These are phyloP conservation scores for Ennomos quercinarius DNA, from an alignment of 2,888 invertebrate species.

Conservation along the genomic window DNA sequence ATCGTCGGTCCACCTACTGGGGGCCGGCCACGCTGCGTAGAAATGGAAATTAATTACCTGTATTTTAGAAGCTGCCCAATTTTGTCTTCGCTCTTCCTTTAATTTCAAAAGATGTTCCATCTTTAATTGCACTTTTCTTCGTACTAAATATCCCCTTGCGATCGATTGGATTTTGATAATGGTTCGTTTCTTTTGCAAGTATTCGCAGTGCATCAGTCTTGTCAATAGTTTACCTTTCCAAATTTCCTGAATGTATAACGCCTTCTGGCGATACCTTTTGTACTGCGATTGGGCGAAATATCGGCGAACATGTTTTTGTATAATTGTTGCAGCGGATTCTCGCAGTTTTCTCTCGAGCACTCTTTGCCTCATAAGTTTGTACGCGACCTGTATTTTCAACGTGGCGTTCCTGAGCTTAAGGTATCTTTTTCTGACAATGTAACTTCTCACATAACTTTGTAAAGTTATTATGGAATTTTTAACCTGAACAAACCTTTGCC, in stretches of 20 bases:
- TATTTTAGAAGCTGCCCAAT: conserved; percentile 86
- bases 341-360: conserved; percentile 48
- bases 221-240: conserved; percentile 74
- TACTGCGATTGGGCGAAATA: conserved; percentile 62
- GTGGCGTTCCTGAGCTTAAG: conserved; percentile 53
- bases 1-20: no score
- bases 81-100: conserved; percentile 66
- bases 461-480: conserved; percentile 52
- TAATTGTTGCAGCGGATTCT: conserved; percentile 58
- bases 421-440: conserved; percentile 60
- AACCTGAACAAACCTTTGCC: conserved; percentile 49
- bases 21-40: no score
- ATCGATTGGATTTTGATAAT: conserved; percentile 71
- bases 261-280: conserved; percentile 53
- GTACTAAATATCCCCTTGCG: conserved; percentile 79
- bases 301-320: conserved; percentile 68
- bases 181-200: conserved; percentile 58
- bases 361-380: conserved; percentile 58
- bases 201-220: conserved; percentile 65
- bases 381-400: conserved; percentile 68
- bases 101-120: conserved; percentile 72
- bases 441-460: conserved; percentile 57
- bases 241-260: conserved; percentile 65
- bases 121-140: conserved; percentile 73
- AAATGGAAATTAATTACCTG: conserved; percentile 73